Percentiles rank a stretch among this genome's conserved stretches.
Evolutionary conservation across 2,797 vertebrate genomes (phyloP).

Genomic region (Bucorvus abyssinicus): DNA sequence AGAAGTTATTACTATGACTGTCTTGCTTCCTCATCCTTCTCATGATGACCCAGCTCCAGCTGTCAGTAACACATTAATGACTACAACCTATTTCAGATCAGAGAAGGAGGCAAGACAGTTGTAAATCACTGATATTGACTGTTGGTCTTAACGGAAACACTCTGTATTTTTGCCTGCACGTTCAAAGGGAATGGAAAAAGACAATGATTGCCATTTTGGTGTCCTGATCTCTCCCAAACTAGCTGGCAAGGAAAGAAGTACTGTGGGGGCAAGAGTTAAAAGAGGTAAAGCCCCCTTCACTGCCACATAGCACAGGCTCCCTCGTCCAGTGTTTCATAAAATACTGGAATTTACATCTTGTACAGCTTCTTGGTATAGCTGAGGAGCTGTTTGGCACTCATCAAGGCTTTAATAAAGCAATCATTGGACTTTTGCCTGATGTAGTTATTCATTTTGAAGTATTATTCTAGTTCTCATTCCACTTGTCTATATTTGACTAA

Average conservation of each 20-base stretch:
- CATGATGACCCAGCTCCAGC: slow-evolving; percentile 3
- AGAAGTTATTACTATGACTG: neutral
- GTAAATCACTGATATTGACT: slow-evolving; percentile 3
- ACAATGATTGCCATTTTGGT: neutral
- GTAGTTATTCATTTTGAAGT: slow-evolving; percentile 57
- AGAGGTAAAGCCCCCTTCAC: neutral
- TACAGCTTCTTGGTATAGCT: neutral
- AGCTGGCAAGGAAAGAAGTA: neutral
- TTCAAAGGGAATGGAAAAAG: neutral
- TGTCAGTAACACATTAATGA: slow-evolving; percentile 1
- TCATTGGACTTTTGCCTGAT: slow-evolving; percentile 46
- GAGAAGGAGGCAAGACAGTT: neutral
- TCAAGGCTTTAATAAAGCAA: slow-evolving; percentile 54
- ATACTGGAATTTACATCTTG: neutral
- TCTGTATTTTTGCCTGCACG: neutral
- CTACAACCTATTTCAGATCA: neutral
- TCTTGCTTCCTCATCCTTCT: neutral
- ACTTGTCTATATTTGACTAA: slow-evolving; percentile 55
- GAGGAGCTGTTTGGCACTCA: neutral
- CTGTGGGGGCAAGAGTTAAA: neutral
- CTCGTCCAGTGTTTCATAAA: neutral
- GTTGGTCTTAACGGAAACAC: neutral
- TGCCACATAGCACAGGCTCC: neutral
- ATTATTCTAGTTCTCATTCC: slow-evolving; percentile 50
- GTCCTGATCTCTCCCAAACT: neutral